Conservation (phyloP, 30 jellyfish, hydroid and myxozoan genomes). For the Turritopsis dohrnii region DNA sequence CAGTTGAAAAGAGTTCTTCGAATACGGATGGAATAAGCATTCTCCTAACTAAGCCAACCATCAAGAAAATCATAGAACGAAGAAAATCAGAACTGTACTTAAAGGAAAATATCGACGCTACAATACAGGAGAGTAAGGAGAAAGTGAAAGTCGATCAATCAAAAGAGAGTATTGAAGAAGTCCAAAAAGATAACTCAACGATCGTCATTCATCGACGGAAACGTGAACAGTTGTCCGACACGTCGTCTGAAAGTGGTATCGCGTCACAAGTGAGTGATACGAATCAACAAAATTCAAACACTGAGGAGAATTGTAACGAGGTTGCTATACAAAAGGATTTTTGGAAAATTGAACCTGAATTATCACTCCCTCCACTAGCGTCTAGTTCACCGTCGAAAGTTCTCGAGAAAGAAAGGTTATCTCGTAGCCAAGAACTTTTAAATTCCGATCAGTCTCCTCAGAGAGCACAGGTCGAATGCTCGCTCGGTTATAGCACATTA, state of each 20-base stretch:
- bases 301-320: background rate
- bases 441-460: background rate
- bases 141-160: background rate
- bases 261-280: background rate
- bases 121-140: background rate
- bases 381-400: background rate
- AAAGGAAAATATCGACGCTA: background rate
- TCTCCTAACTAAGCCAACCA: constrained; percentile 9
- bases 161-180: background rate
- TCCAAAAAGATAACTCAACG: background rate
- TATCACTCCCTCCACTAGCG: constrained; percentile 3
- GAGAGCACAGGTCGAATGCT: background rate
- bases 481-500: background rate
- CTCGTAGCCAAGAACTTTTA: background rate
- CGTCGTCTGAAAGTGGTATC: constrained; percentile 10
- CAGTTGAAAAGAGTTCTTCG: background rate
- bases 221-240: constrained; percentile 9
- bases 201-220: constrained; percentile 11
- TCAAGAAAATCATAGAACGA: background rate
- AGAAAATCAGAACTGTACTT: constrained; percentile 1
- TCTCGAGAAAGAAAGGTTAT: background rate
- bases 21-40: background rate
- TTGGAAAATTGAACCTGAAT: background rate
- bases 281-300: background rate
- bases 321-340: background rate